Conservation (phyloP, 2,113 vertebrate species). For the Scomber scombrus region DNA sequence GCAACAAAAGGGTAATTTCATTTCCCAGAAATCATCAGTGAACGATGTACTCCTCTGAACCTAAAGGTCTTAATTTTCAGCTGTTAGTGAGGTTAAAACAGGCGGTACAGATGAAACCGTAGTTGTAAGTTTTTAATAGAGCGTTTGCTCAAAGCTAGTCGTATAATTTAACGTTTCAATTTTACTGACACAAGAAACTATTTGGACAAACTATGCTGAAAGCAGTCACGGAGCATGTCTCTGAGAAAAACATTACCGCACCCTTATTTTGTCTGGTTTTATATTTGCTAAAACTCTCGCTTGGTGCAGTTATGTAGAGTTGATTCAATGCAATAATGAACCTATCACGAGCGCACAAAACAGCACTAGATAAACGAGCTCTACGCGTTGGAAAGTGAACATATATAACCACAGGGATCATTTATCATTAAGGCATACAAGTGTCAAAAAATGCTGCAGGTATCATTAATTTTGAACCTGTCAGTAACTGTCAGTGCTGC, state of each 20-base stretch:
- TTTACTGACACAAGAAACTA: background rate
- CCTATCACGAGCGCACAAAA: slow-evolving; percentile 2
- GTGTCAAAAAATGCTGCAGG: slow-evolving; percentile 18
- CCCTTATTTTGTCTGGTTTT: background rate
- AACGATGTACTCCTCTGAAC: background rate
- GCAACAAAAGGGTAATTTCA: background rate
- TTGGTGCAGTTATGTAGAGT: background rate
- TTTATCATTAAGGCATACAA: slow-evolving; percentile 68
- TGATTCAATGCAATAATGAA: slow-evolving; percentile 15
- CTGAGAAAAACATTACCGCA: background rate
- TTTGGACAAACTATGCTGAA: background rate
- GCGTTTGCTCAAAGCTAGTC: background rate
- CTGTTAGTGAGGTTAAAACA: background rate
- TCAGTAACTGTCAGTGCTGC: background rate
- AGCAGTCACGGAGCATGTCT: background rate
- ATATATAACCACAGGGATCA: slow-evolving; percentile 17
- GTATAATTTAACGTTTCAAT: slow-evolving; percentile 16
- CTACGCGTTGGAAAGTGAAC: background rate
- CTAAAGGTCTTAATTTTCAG: background rate
- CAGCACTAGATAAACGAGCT: slow-evolving; percentile 4
- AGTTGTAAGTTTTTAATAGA: background rate
- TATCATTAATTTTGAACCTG: slow-evolving; percentile 9
- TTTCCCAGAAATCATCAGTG: background rate
- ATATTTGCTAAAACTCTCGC: background rate
- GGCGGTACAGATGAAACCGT: slow-evolving; percentile 1